Evolutionary conservation across 2,888 invertebrate species (phyloP).

Genomic region (Bedellia somnulentella): DNA sequence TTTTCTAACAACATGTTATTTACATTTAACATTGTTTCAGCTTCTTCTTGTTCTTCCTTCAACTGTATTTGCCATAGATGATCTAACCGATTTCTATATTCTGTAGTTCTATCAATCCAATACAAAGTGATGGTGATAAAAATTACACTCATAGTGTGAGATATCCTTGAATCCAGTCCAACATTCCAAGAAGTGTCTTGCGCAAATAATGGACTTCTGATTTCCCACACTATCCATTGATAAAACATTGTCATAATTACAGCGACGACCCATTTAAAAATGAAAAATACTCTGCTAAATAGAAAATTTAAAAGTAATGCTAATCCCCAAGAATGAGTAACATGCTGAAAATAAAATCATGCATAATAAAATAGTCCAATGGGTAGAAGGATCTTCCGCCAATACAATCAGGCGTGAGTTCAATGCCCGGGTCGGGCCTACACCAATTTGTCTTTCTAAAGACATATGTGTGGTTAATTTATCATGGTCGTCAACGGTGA

Average conservation of each 20-base stretch:
- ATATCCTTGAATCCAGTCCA: conserved; percentile 65
- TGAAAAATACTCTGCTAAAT: conserved; percentile 82
- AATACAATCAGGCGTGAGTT: too few relatives aligned
- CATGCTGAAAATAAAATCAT: conserved; percentile 64
- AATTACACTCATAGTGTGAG: conserved; percentile 73
- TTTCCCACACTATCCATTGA: conserved; percentile 67
- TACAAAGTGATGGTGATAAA: conserved; percentile 78
- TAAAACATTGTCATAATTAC: conserved; percentile 67
- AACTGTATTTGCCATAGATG: conserved; percentile 69
- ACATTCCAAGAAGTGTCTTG: conserved; percentile 71
- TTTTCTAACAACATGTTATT: conserved; percentile 89
- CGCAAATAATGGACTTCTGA: conserved; percentile 59
- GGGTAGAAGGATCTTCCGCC: too few relatives aligned
- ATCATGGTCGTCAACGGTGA: too few relatives aligned
- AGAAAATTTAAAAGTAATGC: conserved; percentile 73
- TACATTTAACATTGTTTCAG: conserved; percentile 81
- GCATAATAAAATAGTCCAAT: background rate
- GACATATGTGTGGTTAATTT: too few relatives aligned
- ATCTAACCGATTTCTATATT: conserved; percentile 86
- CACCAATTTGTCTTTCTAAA: too few relatives aligned
- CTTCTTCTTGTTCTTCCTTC: conserved; percentile 83
- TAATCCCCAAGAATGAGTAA: conserved; percentile 70
- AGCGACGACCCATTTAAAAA: conserved; percentile 77
- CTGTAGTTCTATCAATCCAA: conserved; percentile 85
- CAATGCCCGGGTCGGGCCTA: too few relatives aligned